phyloP scores from a whole-genome alignment of 1,140 invertebrate genomes.

The Anadara kagoshimensis region DNA sequence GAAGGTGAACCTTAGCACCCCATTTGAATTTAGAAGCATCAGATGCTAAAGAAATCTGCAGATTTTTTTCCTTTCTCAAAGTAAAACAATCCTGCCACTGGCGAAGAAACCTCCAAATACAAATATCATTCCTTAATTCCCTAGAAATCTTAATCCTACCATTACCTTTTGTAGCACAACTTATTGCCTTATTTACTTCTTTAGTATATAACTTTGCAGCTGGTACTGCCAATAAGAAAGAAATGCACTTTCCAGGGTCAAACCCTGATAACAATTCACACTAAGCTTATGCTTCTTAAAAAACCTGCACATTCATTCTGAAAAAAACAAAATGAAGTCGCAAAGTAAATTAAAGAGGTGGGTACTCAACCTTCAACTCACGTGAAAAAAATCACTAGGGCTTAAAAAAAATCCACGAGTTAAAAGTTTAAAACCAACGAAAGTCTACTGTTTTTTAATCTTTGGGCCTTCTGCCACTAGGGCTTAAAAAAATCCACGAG shows the following conservation, averaged over 20 bases:
- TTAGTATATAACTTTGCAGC: constrained; percentile 29
- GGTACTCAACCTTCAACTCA: no score
- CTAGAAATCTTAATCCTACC: constrained; percentile 2
- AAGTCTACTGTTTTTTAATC: no score
- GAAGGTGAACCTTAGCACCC: constrained; percentile 13
- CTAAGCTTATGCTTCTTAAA: no score
- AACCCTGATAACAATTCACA: no score
- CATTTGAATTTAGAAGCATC: constrained; percentile 24
- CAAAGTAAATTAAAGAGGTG: no score
- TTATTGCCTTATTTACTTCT: constrained; percentile 26
- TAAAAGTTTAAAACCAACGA: no score
- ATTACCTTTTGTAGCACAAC: constrained; percentile 5
- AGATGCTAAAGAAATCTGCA: constrained; percentile 21
- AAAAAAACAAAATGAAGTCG: no score
- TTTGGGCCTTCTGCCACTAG: no score
- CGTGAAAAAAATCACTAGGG: no score
- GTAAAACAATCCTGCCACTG: constrained; percentile 23
- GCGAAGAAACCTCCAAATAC: constrained; percentile 27
- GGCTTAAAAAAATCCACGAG: no score
- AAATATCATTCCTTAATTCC: constrained; percentile 21
- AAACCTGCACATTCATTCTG: no score
- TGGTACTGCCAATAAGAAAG: constrained; percentile 25
- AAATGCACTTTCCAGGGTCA: constrained; percentile 38
- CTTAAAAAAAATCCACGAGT: no score
- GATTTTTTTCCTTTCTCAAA: constrained; percentile 22